Percentiles rank a stretch among this genome's conserved stretches.
Conservation (phyloP, 2,888 invertebrate genomes). For the Tenthredo mesomela region DNA sequence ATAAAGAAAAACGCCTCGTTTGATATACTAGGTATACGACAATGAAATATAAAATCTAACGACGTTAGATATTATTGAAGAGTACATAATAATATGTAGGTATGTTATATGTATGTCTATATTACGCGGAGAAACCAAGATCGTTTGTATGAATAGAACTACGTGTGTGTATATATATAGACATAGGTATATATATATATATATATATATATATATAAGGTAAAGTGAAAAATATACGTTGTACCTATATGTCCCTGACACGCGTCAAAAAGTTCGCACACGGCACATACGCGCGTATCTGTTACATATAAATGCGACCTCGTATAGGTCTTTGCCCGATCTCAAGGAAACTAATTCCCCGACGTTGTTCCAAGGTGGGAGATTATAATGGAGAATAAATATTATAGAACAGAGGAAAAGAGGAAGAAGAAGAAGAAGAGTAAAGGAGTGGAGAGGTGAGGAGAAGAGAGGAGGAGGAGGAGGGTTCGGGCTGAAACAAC, state of each 20-base stretch:
- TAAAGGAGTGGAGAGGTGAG: too few relatives aligned
- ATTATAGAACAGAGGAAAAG: not conserved
- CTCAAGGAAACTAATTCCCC: slow-evolving; percentile 66
- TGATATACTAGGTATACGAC: too few relatives aligned
- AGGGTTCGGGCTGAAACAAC: not conserved
- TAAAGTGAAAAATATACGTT: not conserved
- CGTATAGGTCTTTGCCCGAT: slow-evolving; percentile 67
- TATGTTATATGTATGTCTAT: too few relatives aligned
- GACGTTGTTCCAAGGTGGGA: not conserved
- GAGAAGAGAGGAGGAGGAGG: not conserved
- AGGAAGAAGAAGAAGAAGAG: not conserved
- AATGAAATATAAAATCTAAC: too few relatives aligned
- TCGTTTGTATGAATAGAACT: not conserved
- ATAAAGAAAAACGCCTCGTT: too few relatives aligned
- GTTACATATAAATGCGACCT: slow-evolving; percentile 67
- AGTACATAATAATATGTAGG: too few relatives aligned
- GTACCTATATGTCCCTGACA: not conserved
- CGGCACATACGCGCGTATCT: slow-evolving; percentile 56
- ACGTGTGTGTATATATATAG: not conserved
- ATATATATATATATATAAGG: not conserved
- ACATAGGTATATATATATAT: not conserved
- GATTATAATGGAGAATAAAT: not conserved
- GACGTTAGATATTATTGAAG: too few relatives aligned
- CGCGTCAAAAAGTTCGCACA: not conserved
- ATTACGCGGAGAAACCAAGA: not conserved